These are phyloP conservation scores for Stomatorhinus walkeri DNA, from an alignment of 2,797 vertebrate genomes.

Conservation along the genomic window DNA sequence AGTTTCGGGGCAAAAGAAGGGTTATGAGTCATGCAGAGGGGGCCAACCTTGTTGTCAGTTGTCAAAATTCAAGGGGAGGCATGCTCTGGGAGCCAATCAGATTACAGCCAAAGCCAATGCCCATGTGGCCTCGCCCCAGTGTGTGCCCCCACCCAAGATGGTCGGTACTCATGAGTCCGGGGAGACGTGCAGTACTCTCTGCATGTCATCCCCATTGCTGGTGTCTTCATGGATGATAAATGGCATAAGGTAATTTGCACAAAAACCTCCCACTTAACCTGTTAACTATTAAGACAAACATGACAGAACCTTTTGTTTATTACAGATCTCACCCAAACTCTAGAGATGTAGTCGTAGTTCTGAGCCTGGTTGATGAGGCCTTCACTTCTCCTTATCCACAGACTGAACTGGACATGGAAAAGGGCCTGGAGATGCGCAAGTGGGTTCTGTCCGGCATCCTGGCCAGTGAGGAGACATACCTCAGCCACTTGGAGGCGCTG, in stretches of 20 bases:
- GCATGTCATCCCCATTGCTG: neutral
- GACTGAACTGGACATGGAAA: conserved; percentile 83
- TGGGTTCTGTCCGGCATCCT: conserved; percentile 94
- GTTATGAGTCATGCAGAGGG: neutral
- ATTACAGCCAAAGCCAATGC: neutral
- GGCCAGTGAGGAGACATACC: conserved; percentile 84
- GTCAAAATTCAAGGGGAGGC: neutral
- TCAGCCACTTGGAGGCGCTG: conserved; percentile 84
- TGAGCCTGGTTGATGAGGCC: neutral
- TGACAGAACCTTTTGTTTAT: neutral
- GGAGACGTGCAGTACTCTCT: neutral
- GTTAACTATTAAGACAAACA: neutral
- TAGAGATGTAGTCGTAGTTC: neutral
- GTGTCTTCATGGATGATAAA: neutral
- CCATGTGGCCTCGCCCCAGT: neutral
- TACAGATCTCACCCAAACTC: neutral
- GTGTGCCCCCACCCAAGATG: neutral
- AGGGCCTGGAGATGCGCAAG: conserved; percentile 89
- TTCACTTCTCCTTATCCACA: conserved; percentile 35
- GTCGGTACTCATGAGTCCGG: neutral
- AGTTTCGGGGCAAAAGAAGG: neutral
- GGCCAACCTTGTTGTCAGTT: neutral
- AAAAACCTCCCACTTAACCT: neutral
- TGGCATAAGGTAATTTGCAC: neutral
- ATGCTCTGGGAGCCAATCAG: neutral